Evolutionary conservation across 2,113 vertebrate genomes (phyloP), one percentile per base, ranked within the genome.

Genomic region (Ictalurus punctatus): DNA sequence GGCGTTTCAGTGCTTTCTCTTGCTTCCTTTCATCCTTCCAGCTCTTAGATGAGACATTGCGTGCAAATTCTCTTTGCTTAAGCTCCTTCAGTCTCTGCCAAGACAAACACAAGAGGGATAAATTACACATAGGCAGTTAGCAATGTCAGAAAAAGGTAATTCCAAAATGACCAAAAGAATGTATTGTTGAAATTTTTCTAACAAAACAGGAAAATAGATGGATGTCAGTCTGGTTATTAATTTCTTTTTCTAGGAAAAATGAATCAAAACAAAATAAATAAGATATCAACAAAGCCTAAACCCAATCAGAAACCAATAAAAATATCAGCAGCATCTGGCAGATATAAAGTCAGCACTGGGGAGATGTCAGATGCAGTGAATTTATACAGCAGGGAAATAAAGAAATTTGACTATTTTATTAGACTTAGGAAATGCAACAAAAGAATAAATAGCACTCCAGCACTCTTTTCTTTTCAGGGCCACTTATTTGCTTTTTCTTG

Each of bases 1-100:
- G 97, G 14, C 97, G 95, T 90, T 97, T 97, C 91, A 99, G 96
- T 88, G 97, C 98, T 94, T 98, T 97, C 93, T 99, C 98, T 94
- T 99, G 98, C 92, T 99, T 99, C 94, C 97, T 98, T 89, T 99
- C 97, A 96, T 99, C 98, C 95, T 99, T 99, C 98, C 98, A 99
- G 56, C 98, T 98, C 94, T 99, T 99, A 52, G 98, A 99, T 92
- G 98, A 96, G 92, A 99, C 98, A 30, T 99, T 99, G 87, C 98
- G 96, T 93, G 97, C 97, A 95, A 98, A 99, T 95, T 99, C 98
- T 89, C 98, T 96, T 93, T 99, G 98, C 93, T 99, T 98, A 92
- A 99, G 95, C 93, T 99, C 98, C 94, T 99, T 99, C 93, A 99
- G 94, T 94, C 98, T 97, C 98, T 99, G 86, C 90, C 73, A 91